Evolutionary conservation across 23 tunicate species (phyloP).

Genomic region (Oikopleura dioica): DNA sequence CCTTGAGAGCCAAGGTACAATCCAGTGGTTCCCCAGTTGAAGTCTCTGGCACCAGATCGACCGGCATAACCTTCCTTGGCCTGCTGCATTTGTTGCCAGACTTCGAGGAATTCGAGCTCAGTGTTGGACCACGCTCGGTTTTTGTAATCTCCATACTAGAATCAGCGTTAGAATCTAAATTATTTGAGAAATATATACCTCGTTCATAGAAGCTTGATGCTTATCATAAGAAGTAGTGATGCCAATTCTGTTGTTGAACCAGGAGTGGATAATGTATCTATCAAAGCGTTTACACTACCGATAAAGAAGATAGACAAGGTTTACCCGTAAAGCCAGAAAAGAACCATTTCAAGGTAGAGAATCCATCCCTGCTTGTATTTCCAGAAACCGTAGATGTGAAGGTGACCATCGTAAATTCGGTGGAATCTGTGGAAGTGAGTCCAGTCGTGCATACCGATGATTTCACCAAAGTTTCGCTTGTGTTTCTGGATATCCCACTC

Average conservation of each 20-base stretch:
- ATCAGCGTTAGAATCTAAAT: neutral
- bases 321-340: neutral
- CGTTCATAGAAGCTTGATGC: neutral
- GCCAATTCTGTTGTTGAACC: neutral
- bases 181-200: neutral
- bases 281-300: no score
- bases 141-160: neutral
- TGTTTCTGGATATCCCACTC: neutral
- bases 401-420: neutral
- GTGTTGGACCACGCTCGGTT: neutral
- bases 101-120: constrained; percentile 1
- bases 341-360: neutral
- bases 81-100: neutral
- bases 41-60: neutral
- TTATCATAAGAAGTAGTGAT: neutral
- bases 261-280: neutral
- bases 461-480: neutral
- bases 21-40: no score
- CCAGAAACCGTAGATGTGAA: neutral
- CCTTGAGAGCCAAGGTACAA: no score
- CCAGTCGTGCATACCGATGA: constrained; percentile 1
- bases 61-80: neutral
- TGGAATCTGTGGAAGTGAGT: neutral
- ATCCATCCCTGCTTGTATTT: neutral
- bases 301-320: neutral